Conservation (phyloP, 2,113 vertebrate genomes). For the Takifugu bimaculatus region DNA sequence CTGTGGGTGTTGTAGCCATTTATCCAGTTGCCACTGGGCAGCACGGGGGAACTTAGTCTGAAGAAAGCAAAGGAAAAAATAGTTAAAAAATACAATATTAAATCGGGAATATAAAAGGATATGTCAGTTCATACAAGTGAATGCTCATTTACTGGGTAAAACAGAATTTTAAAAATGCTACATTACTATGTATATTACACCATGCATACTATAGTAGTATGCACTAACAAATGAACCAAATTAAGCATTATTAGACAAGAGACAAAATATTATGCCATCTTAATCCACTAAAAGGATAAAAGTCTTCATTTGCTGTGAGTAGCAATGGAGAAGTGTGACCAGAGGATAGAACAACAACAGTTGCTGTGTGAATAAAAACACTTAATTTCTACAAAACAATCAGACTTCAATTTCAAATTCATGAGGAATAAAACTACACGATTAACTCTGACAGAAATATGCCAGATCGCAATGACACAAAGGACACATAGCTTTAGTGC, state of each 20-base stretch:
- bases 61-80: conserved; percentile 20
- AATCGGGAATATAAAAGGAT: too few species aligned
- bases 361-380: too few species aligned
- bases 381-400: neutral
- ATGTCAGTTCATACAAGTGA: too few species aligned
- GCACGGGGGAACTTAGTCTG: conserved; percentile 79
- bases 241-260: too few species aligned
- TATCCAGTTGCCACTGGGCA: conserved; percentile 95
- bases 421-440: neutral
- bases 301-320: too few species aligned
- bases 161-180: too few species aligned
- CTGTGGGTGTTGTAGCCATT: conserved; percentile 92
- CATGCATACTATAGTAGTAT: too few species aligned
- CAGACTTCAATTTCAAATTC: neutral
- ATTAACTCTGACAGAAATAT: neutral
- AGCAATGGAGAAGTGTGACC: neutral
- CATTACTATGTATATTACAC: too few species aligned
- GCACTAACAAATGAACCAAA: too few species aligned
- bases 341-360: neutral
- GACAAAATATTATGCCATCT: too few species aligned
- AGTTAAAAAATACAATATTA: neutral
- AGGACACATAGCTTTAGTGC: conserved; percentile 8
- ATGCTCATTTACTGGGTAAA: too few species aligned
- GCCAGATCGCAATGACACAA: conserved; percentile 6
- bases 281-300: too few species aligned